phyloP scores from a whole-genome alignment of 2,888 invertebrate species.

The Lasioglossum calceatum region DNA sequence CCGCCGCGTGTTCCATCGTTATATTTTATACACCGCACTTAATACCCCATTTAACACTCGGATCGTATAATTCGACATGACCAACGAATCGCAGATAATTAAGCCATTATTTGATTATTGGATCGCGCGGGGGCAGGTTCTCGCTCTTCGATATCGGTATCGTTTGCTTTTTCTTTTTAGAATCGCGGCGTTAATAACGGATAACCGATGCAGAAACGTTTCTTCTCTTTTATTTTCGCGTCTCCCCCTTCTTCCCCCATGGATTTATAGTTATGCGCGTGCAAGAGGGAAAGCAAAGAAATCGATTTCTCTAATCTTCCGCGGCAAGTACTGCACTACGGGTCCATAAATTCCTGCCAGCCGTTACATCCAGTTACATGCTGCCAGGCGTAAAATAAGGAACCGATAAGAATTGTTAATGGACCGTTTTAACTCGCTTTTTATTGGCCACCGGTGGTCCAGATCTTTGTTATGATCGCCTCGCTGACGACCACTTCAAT shows the following conservation, averaged over 20 bases:
- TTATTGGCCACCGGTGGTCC: constrained; percentile 6
- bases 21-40: constrained; percentile 45
- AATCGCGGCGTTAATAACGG: constrained; percentile 18
- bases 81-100: constrained; percentile 50
- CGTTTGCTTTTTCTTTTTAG: not conserved
- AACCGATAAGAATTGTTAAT: constrained; percentile 45
- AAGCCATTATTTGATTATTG: constrained; percentile 40
- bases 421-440: constrained; percentile 18
- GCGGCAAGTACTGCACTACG: constrained; percentile 2
- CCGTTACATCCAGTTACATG: constrained; percentile 42
- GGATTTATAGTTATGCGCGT: constrained; percentile 12
- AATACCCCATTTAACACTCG: constrained; percentile 47
- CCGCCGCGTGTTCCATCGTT: constrained; percentile 24
- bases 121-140: not conserved
- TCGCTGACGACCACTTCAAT: not conserved
- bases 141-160: not conserved
- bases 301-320: constrained; percentile 46
- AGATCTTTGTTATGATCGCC: not conserved
- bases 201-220: not conserved
- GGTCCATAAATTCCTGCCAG: constrained; percentile 43
- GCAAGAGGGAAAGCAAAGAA: constrained; percentile 15
- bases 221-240: not conserved
- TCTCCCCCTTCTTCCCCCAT: not conserved
- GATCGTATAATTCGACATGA: constrained; percentile 32
- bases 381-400: constrained; percentile 45